A percentile compares a stretch with the other conserved stretches of the same genome.
phyloP scores from a whole-genome alignment of 2,888 invertebrate genomes.

The Nemurella pictetii region DNA sequence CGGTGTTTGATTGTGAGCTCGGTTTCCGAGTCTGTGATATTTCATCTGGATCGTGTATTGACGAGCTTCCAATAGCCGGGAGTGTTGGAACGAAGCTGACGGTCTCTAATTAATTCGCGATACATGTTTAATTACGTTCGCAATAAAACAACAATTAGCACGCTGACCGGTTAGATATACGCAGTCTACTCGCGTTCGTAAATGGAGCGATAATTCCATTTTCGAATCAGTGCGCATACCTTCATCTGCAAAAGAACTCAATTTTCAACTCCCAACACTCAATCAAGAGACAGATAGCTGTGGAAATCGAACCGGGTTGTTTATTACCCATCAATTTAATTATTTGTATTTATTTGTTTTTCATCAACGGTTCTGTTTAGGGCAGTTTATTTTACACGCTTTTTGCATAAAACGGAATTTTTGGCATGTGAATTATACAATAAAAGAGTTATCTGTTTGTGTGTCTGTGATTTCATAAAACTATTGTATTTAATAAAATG shows the following conservation, averaged over 20 bases:
- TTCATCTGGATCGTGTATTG: neutral
- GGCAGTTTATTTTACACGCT: too few species aligned
- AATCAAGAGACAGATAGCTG: neutral
- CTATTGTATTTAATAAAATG: too few species aligned
- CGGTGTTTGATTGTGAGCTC: neutral
- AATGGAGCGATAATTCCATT: slow-evolving; percentile 1
- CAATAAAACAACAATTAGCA: slow-evolving; percentile 27
- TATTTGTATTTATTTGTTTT: neutral
- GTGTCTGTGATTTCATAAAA: too few species aligned
- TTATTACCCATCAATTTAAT: neutral
- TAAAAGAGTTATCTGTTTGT: too few species aligned
- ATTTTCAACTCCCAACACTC: neutral
- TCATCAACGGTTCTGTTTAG: too few species aligned
- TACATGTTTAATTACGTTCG: slow-evolving; percentile 30
- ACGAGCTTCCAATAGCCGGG: neutral
- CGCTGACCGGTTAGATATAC: neutral
- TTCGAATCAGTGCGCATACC: neutral
- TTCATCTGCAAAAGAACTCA: neutral
- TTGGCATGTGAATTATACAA: too few species aligned
- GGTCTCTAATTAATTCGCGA: slow-evolving; percentile 12
- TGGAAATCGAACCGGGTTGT: neutral
- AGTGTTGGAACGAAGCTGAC: neutral
- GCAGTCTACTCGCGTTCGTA: slow-evolving; percentile 4
- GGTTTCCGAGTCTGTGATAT: neutral
- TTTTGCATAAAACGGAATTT: too few species aligned